Conservation (phyloP, 1,140 invertebrate species). For the Seison nebaliae region DNA sequence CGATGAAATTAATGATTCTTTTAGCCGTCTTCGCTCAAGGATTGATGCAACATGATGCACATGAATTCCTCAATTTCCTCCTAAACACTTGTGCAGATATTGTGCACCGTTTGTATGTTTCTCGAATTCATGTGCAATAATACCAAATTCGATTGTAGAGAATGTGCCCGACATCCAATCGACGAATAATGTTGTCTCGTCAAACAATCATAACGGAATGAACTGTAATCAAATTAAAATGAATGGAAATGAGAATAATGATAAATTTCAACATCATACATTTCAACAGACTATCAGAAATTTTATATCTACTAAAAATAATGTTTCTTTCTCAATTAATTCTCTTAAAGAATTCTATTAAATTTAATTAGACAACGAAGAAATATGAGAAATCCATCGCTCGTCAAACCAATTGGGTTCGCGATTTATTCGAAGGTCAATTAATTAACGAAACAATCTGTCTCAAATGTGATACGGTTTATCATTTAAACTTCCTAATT, state of each 20-base stretch:
- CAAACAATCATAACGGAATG: too few species aligned
- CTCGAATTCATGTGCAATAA: too few species aligned
- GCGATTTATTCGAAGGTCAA: conserved; percentile 97
- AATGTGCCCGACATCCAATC: too few species aligned
- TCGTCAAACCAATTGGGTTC: conserved; percentile 95
- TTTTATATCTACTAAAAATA: not conserved
- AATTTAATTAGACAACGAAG: conserved; percentile 6
- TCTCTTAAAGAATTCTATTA: too few species aligned
- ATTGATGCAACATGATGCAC: conserved; percentile 98
- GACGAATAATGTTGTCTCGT: too few species aligned
- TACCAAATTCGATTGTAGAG: too few species aligned
- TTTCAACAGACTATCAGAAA: conserved; percentile 7
- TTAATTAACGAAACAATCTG: conserved; percentile 93
- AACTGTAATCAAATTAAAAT: too few species aligned
- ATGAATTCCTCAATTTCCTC: conserved; percentile 94
- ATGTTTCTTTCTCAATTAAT: too few species aligned
- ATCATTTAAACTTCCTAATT: conserved; percentile 15
- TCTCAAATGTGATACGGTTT: conserved; percentile 91
- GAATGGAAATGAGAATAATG: conserved; percentile 32
- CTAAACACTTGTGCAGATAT: conserved; percentile 49
- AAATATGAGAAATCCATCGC: conserved; percentile 1
- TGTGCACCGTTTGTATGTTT: conserved; percentile 33
- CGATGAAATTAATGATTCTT: not conserved
- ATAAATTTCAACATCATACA: conserved; percentile 20
- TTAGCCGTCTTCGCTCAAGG: conserved; percentile 38